Base-by-base conservation (phyloP, 2,113 vertebrate species). In the Brachirus orientalis region DNA sequence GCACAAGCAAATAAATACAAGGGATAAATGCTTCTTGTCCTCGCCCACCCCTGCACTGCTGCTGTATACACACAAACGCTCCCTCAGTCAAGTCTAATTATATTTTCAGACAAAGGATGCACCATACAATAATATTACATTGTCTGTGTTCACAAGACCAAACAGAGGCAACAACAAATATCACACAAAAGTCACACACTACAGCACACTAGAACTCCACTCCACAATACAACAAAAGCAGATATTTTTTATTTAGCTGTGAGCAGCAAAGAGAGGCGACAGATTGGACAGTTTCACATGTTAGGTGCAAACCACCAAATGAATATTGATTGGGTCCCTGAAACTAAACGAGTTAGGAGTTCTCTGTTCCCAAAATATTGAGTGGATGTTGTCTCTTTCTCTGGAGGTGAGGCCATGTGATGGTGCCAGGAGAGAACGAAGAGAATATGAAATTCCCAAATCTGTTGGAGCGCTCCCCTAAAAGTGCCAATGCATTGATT, bases 401-500 rank as follows among this genome's bases (percentile, higher is more conserved):
- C 47, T 33, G n/a, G 68, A 45, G 72, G 74, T n/a, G 44, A 71
- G 59, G 64, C 63, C 13, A 37, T 75, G 40, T 54, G 71, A 68
- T 33, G 68, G 74, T 61, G 58, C 64, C 51, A 62, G 64, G 77
- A 85, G 69, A 84, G 55, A 50, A 46, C 7, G 65, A 68, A 54
- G 53, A 63, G 75, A 84, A 79, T 56, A 76, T 84, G 79, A 88
- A 80, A 79, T 86, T 90, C 83, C 86, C 82, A 87, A 91, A 91
- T 90, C 88, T 90, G 91, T 84, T 33, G 80, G 55, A 85, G 56
- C 82, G 67, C 82, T 86, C 88, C 87, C 85, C 40, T 84, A 84
- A 92, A 91, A 93, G 92, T 93, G 92, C 85, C 88, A 88, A 86
- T 89, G 90, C 91, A 93, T 93, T 92, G 92, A 93, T 93, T 93